Base-by-base conservation (phyloP, 2,797 vertebrate genomes). In the Hipposideros larvatus region DNA sequence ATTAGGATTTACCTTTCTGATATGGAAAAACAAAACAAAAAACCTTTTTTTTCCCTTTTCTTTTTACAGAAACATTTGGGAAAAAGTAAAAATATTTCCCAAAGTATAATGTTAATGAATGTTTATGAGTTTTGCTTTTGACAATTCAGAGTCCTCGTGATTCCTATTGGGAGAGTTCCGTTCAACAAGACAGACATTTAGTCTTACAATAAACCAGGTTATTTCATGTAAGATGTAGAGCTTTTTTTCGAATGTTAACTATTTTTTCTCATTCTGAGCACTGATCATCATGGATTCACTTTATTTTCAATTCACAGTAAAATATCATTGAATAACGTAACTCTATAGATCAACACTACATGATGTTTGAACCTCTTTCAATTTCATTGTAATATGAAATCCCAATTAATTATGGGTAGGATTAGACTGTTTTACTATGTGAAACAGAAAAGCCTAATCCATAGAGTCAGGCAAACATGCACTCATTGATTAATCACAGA, bases 1-100 rank as follows among this genome's bases (percentile, higher is more conserved):
- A 97, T 98, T 98, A 98, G 95, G 48, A 98, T 98, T 98, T 98
- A 98, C 98, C 97, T 98, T 97, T 98, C 68, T 92, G 97, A 98
- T 98, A 96, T 46, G 55, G 70, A 83, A 98, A 98, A 98, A 98
- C 51, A 13, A 15, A 51, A 1, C 31, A 43, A 79, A 73, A 2
- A 57, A 57, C 19, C 13, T 41, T 21, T 43, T 71, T 97, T 95
- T 98, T 98, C 98, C 96, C 98, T 98, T 95, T 98, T 98, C 97
- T 98, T 98, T 98, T 96, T 98, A 97, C 85, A 98, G 92, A 97
- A 97, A 92, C 68, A 2, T 97, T 98, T 97, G 90, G 83, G 71
- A 95, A 98, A 96, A 96, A n/a, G 41, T 34, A 0, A 98, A 98
- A 97, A 92, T 97, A 96, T 98, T 98, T 98, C 80, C 97, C 95